These are phyloP conservation scores for Pseudomyrmex gracilis DNA, from an alignment of 1,140 invertebrate species.

Conservation along the genomic window DNA sequence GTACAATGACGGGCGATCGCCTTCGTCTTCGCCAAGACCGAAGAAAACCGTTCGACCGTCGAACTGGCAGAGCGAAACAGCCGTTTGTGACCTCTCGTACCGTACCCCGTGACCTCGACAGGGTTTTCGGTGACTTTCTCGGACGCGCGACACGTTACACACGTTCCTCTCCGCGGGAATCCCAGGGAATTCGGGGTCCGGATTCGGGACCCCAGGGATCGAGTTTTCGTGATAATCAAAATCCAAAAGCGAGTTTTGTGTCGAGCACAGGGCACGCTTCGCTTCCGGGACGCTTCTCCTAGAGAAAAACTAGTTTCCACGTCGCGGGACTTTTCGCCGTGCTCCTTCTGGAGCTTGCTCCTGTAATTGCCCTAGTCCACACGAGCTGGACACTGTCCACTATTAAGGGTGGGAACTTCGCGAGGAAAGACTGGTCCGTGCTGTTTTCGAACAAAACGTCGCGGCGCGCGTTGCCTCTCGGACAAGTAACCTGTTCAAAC, in stretches of 20 bases:
- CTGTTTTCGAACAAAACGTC: constrained; percentile 49
- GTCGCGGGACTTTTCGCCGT: constrained; percentile 61
- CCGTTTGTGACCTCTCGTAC: constrained; percentile 79
- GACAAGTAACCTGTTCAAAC: constrained; percentile 35
- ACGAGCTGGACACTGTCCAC: constrained; percentile 69
- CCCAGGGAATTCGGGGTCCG: constrained; percentile 55
- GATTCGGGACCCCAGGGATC: constrained; percentile 65
- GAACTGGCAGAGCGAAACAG: constrained; percentile 63
- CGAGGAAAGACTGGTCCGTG: constrained; percentile 64
- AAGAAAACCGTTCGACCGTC: constrained; percentile 41
- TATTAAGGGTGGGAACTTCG: constrained; percentile 43
- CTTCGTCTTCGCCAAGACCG: not conserved
- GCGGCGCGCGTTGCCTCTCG: constrained; percentile 16
- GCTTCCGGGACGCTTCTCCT: constrained; percentile 64
- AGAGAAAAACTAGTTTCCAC: constrained; percentile 52
- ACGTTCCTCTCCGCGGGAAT: constrained; percentile 71
- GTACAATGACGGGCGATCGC: not conserved
- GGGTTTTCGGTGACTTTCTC: constrained; percentile 74
- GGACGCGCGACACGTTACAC: constrained; percentile 81
- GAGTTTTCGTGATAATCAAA: constrained; percentile 74
- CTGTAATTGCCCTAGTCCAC: constrained; percentile 68
- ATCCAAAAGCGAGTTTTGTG: constrained; percentile 76
- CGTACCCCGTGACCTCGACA: constrained; percentile 63
- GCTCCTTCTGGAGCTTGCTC: constrained; percentile 26
- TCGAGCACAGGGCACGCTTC: constrained; percentile 7